Conservation (phyloP, 2,888 invertebrate species). For the Mythimna vitellina region DNA sequence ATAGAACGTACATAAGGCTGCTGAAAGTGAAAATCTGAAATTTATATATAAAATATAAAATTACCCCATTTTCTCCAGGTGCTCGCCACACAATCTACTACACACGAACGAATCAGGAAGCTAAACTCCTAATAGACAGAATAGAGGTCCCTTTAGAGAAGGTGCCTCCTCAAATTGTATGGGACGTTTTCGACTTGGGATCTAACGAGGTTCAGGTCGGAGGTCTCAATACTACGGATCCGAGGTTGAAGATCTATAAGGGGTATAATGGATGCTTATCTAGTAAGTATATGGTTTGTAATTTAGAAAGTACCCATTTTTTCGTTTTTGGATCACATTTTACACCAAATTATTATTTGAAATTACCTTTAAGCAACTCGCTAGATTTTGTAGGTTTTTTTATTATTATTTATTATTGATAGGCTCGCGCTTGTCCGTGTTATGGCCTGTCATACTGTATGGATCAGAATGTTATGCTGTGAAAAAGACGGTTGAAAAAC, state of each 20-base stretch:
- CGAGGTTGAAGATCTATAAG: constrained; percentile 95
- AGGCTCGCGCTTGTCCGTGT: no score
- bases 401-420: no score
- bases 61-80: constrained; percentile 84
- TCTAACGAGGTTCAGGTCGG: constrained; percentile 96
- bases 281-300: constrained; percentile 91
- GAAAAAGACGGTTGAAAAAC: no score
- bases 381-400: no score
- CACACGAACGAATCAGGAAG: constrained; percentile 93
- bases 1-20: neutral
- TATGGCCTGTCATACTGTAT: no score
- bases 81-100: constrained; percentile 94
- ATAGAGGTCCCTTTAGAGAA: constrained; percentile 93
- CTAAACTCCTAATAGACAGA: constrained; percentile 94
- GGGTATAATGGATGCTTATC: constrained; percentile 97
- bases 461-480: no score
- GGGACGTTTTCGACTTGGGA: constrained; percentile 92
- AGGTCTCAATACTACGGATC: constrained; percentile 96
- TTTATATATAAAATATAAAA: no score
- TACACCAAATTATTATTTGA: no score
- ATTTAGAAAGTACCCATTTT: no score
- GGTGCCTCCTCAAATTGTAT: constrained; percentile 92
- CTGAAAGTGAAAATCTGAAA: neutral
- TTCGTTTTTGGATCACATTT: no score
- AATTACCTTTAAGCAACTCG: no score